Percentiles rank a stretch among this genome's conserved stretches.
Evolutionary conservation across 2,113 vertebrate species (phyloP).

Genomic region (Orthonyx spaldingii): DNA sequence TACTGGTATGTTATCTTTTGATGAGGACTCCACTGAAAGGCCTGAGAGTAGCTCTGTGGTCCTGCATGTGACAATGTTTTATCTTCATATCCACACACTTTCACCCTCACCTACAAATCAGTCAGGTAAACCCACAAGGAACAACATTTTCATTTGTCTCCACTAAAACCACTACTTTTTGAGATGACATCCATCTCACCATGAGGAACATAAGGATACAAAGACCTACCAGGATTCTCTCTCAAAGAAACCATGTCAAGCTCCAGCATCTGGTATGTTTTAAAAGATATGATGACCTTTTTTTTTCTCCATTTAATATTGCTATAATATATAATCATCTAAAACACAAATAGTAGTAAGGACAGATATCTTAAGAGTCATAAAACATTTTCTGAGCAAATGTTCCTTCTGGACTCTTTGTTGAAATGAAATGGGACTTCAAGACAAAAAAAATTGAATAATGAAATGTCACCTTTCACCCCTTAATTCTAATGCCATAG

Average conservation of each 20-base stretch:
- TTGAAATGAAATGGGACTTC: neutral
- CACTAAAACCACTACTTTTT: neutral
- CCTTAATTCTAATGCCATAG: neutral
- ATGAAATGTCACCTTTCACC: slow-evolving; percentile 14
- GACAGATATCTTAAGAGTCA: neutral
- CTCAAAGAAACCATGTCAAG: neutral
- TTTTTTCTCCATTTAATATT: neutral
- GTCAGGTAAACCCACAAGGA: neutral
- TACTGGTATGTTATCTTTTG: neutral
- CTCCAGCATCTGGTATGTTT: neutral
- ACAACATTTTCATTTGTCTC: neutral
- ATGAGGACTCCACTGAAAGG: neutral
- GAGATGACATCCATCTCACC: neutral
- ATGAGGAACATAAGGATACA: neutral
- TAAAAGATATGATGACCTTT: neutral
- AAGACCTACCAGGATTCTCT: neutral
- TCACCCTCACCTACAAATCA: neutral
- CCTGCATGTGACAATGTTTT: neutral
- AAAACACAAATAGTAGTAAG: neutral
- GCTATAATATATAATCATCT: neutral
- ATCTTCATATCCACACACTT: neutral
- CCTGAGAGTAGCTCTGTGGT: neutral
- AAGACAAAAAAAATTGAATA: neutral
- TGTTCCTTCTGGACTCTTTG: neutral
- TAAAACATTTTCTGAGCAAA: neutral